Percentiles rank a stretch among this genome's conserved stretches.
Conservation (phyloP, 30 jellyfish, hydroid and myxozoan genomes). For the Hydractinia echinata region DNA sequence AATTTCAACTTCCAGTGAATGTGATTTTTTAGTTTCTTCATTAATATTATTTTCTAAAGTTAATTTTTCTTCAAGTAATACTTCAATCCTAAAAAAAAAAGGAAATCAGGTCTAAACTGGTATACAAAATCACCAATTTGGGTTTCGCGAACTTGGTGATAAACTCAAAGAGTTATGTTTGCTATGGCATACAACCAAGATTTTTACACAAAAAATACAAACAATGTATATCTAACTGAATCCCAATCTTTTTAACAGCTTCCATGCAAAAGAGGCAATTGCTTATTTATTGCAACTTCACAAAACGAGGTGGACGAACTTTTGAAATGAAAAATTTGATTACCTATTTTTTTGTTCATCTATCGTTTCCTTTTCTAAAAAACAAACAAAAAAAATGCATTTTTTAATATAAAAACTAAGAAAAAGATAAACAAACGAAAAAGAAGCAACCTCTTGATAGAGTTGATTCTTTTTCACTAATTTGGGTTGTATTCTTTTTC, state of each 20-base stretch:
- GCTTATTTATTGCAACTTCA: background rate
- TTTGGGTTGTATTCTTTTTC: background rate
- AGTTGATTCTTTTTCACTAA: background rate
- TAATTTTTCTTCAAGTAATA: background rate
- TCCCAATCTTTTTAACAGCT: background rate
- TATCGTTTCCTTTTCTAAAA: conserved; percentile 8
- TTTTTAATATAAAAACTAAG: background rate
- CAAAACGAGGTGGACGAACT: no score
- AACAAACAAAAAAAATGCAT: background rate
- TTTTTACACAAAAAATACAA: background rate
- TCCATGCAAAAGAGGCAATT: background rate
- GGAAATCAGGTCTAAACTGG: no score
- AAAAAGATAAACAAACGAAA: background rate
- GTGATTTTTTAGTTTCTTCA: background rate
- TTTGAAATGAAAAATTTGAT: background rate
- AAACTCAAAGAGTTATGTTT: no score
- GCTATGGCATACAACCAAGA: background rate
- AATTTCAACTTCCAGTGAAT: background rate
- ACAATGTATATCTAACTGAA: background rate
- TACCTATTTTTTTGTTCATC: conserved; percentile 13
- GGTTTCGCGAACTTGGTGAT: no score
- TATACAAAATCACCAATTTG: no score
- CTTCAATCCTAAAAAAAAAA: background rate
- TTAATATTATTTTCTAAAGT: background rate
- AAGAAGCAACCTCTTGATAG: background rate